Evolutionary conservation across 2,113 vertebrate genomes (phyloP).

Genomic region (Phoenicopterus ruber): DNA sequence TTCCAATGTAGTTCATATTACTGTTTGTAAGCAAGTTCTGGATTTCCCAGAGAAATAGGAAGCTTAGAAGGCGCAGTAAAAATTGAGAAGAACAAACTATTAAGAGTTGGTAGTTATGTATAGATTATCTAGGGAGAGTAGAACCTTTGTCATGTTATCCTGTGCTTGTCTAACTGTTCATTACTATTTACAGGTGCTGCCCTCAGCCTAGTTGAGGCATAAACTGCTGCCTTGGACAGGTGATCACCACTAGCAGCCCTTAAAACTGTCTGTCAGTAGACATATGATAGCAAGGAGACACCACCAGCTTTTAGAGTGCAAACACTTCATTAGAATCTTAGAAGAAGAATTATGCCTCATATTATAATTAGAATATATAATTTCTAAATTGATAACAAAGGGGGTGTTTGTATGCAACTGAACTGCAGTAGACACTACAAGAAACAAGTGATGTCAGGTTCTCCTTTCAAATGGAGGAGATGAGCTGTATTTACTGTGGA

Average conservation of each 20-base stretch:
- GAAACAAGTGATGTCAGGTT: not conserved
- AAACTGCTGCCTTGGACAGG: not conserved
- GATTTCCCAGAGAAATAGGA: not conserved
- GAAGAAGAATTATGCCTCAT: not conserved
- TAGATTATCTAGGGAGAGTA: not conserved
- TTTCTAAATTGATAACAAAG: not conserved
- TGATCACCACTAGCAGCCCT: not conserved
- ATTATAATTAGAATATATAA: not conserved
- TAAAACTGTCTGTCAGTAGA: not conserved
- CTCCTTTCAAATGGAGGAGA: not conserved
- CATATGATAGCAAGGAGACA: not conserved
- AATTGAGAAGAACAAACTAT: not conserved
- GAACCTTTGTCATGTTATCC: not conserved
- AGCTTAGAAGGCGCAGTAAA: not conserved
- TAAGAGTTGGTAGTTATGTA: not conserved
- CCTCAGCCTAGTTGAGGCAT: not conserved
- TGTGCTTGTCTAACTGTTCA: not conserved
- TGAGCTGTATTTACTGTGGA: not conserved
- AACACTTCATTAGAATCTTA: not conserved
- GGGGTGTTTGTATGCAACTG: not conserved
- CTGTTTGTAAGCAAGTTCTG: not conserved
- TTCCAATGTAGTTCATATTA: not conserved
- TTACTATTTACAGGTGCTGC: not conserved
- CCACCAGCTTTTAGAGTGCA: not conserved
- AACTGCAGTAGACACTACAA: not conserved